phyloP scores from a whole-genome alignment of 1,140 invertebrate genomes.

The Rhopalosiphum padi region DNA sequence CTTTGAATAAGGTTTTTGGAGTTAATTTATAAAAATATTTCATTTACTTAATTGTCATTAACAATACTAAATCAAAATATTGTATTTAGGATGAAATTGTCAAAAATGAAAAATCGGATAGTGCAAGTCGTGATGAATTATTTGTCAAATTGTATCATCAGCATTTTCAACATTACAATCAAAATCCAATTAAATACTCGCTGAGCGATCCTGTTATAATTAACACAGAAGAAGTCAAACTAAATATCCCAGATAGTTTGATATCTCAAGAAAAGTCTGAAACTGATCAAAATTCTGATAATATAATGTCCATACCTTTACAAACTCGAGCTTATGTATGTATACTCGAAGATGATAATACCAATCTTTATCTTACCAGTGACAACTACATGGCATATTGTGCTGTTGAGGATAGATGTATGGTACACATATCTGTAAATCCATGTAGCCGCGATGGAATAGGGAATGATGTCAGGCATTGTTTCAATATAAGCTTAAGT shows the following conservation, averaged over 20 bases:
- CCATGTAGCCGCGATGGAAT: not conserved
- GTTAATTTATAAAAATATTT: no score
- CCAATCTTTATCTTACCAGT: constrained; percentile 32
- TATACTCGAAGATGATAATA: constrained; percentile 17
- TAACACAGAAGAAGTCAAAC: not conserved
- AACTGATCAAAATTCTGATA: not conserved
- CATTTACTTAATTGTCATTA: not conserved
- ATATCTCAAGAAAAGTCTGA: not conserved
- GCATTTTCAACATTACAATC: constrained; percentile 46
- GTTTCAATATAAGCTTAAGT: constrained; percentile 27
- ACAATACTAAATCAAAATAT: not conserved
- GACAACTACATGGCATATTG: constrained; percentile 43
- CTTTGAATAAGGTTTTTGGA: no score
- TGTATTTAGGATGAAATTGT: not conserved
- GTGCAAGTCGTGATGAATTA: not conserved
- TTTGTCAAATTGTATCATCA: constrained; percentile 36
- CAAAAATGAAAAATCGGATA: not conserved
- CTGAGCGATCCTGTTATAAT: not conserved
- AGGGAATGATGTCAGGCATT: constrained; percentile 17
- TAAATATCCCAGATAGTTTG: not conserved
- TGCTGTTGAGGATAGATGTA: constrained; percentile 52
- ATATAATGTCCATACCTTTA: constrained; percentile 22
- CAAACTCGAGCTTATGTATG: constrained; percentile 1
- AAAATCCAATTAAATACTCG: constrained; percentile 50
- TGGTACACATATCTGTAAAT: constrained; percentile 44